These are phyloP conservation scores for Sylvilagus floridanus DNA, from an alignment of 2,797 vertebrate genomes.

Conservation along the genomic window DNA sequence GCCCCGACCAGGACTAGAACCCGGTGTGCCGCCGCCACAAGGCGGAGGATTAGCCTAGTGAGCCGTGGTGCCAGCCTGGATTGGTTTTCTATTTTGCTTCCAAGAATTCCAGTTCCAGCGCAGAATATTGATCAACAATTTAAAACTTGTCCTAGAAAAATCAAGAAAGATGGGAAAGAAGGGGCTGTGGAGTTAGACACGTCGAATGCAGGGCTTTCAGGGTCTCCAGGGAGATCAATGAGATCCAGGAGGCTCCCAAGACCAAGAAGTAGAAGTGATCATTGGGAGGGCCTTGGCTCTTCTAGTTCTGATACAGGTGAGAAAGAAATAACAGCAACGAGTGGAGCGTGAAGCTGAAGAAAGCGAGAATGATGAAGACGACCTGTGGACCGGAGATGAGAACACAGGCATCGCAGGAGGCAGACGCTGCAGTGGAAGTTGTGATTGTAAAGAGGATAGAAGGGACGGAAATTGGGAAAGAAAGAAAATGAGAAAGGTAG, in stretches of 20 bases:
- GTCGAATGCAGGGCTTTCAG: conserved; percentile 90
- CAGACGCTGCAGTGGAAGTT: conserved; percentile 93
- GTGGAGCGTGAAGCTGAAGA: conserved; percentile 92
- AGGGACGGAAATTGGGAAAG: conserved; percentile 91
- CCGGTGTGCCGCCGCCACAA: no score
- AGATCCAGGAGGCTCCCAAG: conserved; percentile 95
- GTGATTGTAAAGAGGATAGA: conserved; percentile 93
- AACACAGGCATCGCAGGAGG: conserved; percentile 90
- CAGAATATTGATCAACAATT: conserved; percentile 98
- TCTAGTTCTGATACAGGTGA: conserved; percentile 97
- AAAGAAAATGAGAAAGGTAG: conserved; percentile 94
- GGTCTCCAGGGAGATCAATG: conserved; percentile 94
- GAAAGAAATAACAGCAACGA: conserved; percentile 92
- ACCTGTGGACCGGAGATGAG: conserved; percentile 91
- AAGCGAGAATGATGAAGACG: conserved; percentile 91
- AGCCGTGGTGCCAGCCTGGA: no score
- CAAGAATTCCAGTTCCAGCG: conserved; percentile 98
- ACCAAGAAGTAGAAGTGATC: conserved; percentile 96
- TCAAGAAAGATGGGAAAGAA: conserved; percentile 94
- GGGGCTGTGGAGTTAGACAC: conserved; percentile 90
- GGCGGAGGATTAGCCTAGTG: no score
- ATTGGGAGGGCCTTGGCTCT: conserved; percentile 93
- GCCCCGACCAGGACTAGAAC: no score
- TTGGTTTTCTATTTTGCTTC: conserved; percentile 99
- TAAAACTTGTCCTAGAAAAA: conserved; percentile 96